Evolutionary conservation across 2,797 vertebrate genomes (phyloP).

Genomic region (Sebastes goodei): DNA sequence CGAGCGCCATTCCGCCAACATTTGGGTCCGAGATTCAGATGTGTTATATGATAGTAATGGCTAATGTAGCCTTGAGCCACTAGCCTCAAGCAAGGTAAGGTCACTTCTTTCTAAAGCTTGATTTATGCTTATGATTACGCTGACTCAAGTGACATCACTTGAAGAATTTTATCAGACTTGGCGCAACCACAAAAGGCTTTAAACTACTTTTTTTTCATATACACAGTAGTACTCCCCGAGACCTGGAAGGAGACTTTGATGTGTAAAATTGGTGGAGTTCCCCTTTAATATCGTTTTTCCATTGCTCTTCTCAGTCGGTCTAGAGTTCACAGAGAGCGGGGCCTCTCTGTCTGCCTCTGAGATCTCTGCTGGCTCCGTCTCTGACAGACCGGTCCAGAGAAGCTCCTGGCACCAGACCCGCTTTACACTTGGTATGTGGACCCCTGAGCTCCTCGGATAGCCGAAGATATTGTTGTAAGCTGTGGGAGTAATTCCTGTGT

Average conservation of each 20-base stretch:
- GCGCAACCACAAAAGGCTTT: neutral
- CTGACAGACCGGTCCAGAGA: conserved; percentile 35
- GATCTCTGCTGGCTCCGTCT: conserved; percentile 35
- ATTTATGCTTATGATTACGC: no score
- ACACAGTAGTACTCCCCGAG: neutral
- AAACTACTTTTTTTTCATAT: neutral
- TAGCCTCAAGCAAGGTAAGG: no score
- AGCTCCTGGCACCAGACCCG: conserved; percentile 44
- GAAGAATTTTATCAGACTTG: neutral
- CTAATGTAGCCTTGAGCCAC: no score
- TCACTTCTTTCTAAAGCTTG: no score
- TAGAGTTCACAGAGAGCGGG: conserved; percentile 10
- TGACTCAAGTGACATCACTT: neutral
- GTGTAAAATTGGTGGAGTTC: neutral
- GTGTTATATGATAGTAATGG: no score
- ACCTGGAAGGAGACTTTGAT: neutral
- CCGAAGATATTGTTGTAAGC: conserved; percentile 51
- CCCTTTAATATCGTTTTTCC: neutral
- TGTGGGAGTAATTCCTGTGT: conserved; percentile 35
- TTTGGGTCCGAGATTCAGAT: no score
- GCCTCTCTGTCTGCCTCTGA: conserved; percentile 51
- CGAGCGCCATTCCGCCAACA: rapidly evolving
- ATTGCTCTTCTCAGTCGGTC: conserved; percentile 5
- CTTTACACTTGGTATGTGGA: conserved; percentile 27
- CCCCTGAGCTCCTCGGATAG: conserved; percentile 22